Evolutionary conservation across 2,797 vertebrate species (phyloP).

Genomic region (Sylvia borin): DNA sequence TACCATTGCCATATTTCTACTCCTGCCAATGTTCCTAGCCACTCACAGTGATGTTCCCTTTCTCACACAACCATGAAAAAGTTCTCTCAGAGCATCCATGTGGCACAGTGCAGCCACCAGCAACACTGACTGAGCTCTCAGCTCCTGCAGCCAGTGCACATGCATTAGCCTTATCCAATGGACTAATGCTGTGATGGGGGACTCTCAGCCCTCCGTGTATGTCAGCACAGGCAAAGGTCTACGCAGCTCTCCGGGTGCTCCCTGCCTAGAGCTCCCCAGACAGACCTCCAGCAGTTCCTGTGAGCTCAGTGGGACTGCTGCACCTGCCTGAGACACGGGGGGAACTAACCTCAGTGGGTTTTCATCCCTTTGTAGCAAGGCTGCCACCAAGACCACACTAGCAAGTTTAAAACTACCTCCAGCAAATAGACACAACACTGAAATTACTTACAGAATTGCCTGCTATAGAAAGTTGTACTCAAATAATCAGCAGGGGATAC

Average conservation of each 20-base stretch:
- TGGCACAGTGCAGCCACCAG: background rate
- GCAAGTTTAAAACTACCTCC: background rate
- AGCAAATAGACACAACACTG: background rate
- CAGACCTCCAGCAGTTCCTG: background rate
- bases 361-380: background rate
- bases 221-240: background rate
- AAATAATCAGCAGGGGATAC: background rate
- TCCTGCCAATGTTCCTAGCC: background rate
- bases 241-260: background rate
- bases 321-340: background rate
- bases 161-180: background rate
- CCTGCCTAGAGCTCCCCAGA: background rate
- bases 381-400: background rate
- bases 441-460: background rate
- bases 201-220: background rate
- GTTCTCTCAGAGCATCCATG: background rate
- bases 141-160: background rate
- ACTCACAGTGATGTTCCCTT: background rate
- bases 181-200: background rate
- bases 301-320: background rate
- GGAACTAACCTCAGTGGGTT: background rate
- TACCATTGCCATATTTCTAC: background rate
- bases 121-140: background rate
- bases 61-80: background rate
- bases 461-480: background rate